Base-by-base conservation (phyloP, 30 jellyfish, hydroid and myxozoan genomes). In the Aurelia sp. region DNA sequence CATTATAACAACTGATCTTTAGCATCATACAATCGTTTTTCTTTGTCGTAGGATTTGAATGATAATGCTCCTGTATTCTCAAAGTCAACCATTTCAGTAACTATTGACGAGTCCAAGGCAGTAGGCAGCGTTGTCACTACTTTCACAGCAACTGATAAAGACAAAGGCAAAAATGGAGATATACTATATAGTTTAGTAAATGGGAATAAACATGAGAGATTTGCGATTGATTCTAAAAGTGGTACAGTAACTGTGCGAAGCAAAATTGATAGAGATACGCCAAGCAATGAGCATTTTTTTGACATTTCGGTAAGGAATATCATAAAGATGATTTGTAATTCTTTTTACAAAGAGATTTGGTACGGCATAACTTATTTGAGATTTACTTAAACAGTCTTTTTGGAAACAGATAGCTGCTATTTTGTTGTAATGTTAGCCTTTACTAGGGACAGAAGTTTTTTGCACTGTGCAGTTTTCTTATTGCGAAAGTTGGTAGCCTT, bases 251-350 rank as follows among this genome's bases (percentile, higher is more conserved):
- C 66, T 3, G 41, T 62, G 11, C 75, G 64, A 12, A 77, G 81
- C 51, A 27, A 72, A 2, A 79, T 93, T 22, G 98, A 93, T 40
- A 66, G 92, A 82, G 98, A 93, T 64, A 66, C 89, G 37, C 92
- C 87, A 40, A 31, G 27, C 35, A 35, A 78, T 41, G 89, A 91
- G 71, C 17, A 66, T 18, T 22, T 22, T 0, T 84, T 84, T 35
- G 80, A 73, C 11, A 22, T 84, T 31, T 27, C 81, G 71, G 93
- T 84, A 48, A 41, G 74, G 13, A 13, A 44, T 44, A 10, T 44
- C 1, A 10, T 7, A 44, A 44, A 44, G 1, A 44, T 10, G 13
- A 44, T 44, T 62, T 37, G 12, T 18, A 31, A 3, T 48, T 5
- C 55, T 8, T 4, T 44, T 44, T 44, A 13, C 55, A 6, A 4